Evolutionary conservation across 2,113 vertebrate genomes (phyloP), one percentile per base, ranked within the genome.

Genomic region (Prochilodus magdalenae): DNA sequence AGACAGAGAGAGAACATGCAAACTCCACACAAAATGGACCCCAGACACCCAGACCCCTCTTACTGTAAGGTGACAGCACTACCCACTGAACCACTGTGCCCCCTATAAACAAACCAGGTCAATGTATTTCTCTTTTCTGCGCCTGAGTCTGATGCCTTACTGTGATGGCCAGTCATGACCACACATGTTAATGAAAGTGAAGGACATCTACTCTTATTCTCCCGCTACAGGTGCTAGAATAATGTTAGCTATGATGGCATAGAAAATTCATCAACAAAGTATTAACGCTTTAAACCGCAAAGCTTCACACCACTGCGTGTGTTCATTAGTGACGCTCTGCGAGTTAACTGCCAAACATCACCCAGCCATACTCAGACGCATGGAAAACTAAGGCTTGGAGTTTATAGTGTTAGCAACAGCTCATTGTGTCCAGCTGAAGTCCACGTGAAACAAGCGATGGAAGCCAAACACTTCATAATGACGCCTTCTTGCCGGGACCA

Each of bases 271-370:
- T 14, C 77, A 70, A 70, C 22, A 70, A 26, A 10, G 18, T 33
- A 69, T 24, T 55, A 55, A 30, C n/a, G 16, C 33, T 44, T 33
- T 7, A 55, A 53, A 24, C 44, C 15, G 15, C 49, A 67, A 18
- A 63, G 30, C n/a, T 70, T 59, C 51, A 59, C 14, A 57, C 27
- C 24, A 16, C 5, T 51, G n/a, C 18, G 27, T 63, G 16, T 49
- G 74, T 18, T 63, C 59, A 76, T 49, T 49, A 77, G 11, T 20
- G 51, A 26, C 57, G 49, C 63, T 60, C 22, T 15, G 30, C 26
- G 27, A 16, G 67, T 57, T 55, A 36, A 36, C 33, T 67, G 47
- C 65, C 49, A 57, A 71, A 47, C 29, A 79, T 70, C 24, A 60
- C 30, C 26, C n/a, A 63, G 8, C 40, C 30, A 55, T 26, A 40